Percentiles rank a stretch among this genome's conserved stretches.
These are phyloP conservation scores for Sylvia atricapilla DNA, from an alignment of 2,113 vertebrate genomes.

Conservation along the genomic window DNA sequence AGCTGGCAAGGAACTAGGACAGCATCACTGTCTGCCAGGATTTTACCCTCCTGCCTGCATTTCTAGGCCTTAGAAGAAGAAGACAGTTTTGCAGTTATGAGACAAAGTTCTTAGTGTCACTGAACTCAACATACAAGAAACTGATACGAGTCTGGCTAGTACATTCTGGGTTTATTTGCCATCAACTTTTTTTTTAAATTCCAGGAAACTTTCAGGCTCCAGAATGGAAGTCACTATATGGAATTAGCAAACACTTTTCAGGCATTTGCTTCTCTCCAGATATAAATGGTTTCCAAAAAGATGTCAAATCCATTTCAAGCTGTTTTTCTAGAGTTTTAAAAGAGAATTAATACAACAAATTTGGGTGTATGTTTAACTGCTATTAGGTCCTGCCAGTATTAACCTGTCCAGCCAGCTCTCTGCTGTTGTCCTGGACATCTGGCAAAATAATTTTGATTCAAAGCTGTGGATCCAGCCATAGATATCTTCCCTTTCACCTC, in stretches of 20 bases:
- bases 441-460: neutral
- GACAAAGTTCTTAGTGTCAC: neutral
- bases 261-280: neutral
- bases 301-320: neutral
- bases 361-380: neutral
- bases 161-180: neutral
- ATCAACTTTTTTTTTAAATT: neutral
- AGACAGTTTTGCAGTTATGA: neutral
- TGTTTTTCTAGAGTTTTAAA: neutral
- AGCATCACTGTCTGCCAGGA: rapidly evolving
- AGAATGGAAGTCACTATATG: neutral
- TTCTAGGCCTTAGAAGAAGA: neutral
- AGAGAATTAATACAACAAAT: neutral
- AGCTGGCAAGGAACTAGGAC: neutral
- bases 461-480: neutral
- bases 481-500: neutral
- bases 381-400: neutral
- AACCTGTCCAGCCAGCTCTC: neutral
- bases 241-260: neutral
- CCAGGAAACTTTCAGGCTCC: neutral
- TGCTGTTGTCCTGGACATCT: neutral
- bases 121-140: neutral
- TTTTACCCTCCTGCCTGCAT: neutral
- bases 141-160: neutral
- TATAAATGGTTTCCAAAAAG: neutral